Percentiles rank a stretch among this genome's conserved stretches.
Conservation (phyloP, 1,140 invertebrate genomes). For the Drosophila insularis region DNA sequence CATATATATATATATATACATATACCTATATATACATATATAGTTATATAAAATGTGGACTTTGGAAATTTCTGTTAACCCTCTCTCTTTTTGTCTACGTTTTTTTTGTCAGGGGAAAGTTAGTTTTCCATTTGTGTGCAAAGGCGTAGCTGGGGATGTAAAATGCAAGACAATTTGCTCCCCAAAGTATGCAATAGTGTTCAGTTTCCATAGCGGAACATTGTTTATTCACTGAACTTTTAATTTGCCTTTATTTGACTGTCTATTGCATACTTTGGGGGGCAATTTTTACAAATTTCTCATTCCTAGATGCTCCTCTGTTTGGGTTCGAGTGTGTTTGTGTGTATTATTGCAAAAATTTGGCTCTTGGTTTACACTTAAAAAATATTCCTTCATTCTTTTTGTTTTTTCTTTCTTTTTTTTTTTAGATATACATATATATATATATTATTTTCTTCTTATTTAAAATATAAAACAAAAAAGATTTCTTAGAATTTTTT, state of each 20-base stretch:
- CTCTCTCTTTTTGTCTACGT: conserved; percentile 32
- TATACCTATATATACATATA: neutral
- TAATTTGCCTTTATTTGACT: too few species aligned
- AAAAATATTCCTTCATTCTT: conserved; percentile 64
- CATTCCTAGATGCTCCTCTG: too few species aligned
- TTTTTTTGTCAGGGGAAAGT: conserved; percentile 29
- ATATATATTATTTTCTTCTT: conserved; percentile 18
- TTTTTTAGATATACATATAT: neutral
- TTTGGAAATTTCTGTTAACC: neutral
- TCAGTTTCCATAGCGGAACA: too few species aligned
- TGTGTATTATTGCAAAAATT: conserved; percentile 73
- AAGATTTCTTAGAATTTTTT: conserved; percentile 4
- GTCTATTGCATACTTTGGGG: too few species aligned
- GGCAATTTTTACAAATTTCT: too few species aligned
- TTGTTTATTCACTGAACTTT: too few species aligned
- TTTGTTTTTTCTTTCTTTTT: conserved; percentile 22
- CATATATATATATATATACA: conserved; percentile 13
- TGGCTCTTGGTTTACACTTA: conserved; percentile 73
- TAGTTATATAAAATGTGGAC: neutral
- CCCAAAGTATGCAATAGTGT: too few species aligned
- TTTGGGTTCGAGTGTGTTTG: conserved; percentile 9
- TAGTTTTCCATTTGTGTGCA: neutral
- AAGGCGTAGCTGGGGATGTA: too few species aligned
- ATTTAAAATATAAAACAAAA: conserved; percentile 27
- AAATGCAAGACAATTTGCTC: too few species aligned